Evolutionary conservation across 1,140 invertebrate species (phyloP), one percentile per base, ranked within the genome.

Genomic region (Drosophila kikkawai): DNA sequence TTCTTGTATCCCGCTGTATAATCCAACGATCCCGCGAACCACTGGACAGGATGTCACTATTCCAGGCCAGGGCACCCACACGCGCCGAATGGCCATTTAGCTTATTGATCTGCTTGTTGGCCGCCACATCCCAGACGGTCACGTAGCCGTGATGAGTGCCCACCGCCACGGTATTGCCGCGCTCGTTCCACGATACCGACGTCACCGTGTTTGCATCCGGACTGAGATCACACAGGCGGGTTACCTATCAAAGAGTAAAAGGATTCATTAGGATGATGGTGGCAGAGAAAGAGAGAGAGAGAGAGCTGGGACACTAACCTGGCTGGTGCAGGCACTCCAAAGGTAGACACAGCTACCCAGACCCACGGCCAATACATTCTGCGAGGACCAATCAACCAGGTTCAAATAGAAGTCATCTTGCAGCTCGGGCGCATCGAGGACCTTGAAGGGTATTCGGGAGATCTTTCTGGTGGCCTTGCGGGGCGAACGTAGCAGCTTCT

Each of bases 351-450:
- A 99, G 75, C 97, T 98, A 11, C 98, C 98, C 1, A 99, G 94
- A 0, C 99, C 99, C n/a, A 99, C 99, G 93, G 98, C 99, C 22
- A 99, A 95, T 7, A 99, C 98, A 94, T 99, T 99, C 93, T 99
- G 98, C 7, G 98, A 98, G 2, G 98, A 99, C 99, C 99, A 99
- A 93, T 99, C 99, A 7, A 99, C 99, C 64, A 99, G 94, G 93
- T 99, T 99, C 32, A 99, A 93, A 93, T 99, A 99, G 93, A 99
- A 99, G 93, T 99, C 99, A 93, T 99, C 99, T 93, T 99, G 99
- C 29, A 99, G 93, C 93, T 99, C 99, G 0, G 99, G 99, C 0
- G 99, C 99, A 93, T 99, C 99, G 11, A 99, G 94, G 1, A 99
- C 91, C 94, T 99, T 99, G 93, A 99, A 99, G 0, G 99, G 99